Conservation (phyloP, 2,113 vertebrate species). For the Gulo gulo region DNA sequence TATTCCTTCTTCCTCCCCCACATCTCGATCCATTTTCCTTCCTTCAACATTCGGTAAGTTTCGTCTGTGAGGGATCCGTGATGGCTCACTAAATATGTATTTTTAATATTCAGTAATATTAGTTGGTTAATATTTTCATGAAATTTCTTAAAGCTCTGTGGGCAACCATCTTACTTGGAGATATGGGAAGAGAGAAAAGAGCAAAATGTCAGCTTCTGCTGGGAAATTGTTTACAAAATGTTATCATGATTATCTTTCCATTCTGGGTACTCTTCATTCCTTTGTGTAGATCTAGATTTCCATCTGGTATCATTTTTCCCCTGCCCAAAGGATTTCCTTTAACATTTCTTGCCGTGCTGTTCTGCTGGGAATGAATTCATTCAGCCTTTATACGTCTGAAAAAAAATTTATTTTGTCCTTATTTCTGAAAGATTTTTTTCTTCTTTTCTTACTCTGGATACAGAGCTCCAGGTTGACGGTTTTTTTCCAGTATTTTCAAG, state of each 20-base stretch:
- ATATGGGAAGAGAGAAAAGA: not conserved
- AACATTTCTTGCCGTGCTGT: not conserved
- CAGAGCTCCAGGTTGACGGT: not conserved
- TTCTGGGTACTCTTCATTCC: not conserved
- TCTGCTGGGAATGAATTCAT: not conserved
- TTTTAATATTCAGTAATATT: not conserved
- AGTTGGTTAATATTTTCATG: not conserved
- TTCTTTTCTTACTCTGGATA: not conserved
- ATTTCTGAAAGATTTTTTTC: not conserved
- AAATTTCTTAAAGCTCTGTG: not conserved
- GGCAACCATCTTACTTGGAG: not conserved
- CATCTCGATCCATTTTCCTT: not conserved
- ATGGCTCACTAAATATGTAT: not conserved
- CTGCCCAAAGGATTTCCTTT: not conserved
- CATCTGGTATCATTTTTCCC: not conserved
- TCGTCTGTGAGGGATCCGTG: not conserved
- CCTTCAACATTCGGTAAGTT: not conserved
- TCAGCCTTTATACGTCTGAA: not conserved
- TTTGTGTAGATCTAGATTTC: not conserved
- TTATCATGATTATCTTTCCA: not conserved
- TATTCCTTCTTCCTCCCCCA: not conserved
- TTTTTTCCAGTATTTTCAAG: not conserved
- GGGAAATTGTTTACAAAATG: not conserved
- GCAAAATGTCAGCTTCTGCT: not conserved
- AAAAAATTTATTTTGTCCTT: not conserved